Evolutionary conservation across 2,888 invertebrate genomes (phyloP).

Genomic region (Aethes cnicana): DNA sequence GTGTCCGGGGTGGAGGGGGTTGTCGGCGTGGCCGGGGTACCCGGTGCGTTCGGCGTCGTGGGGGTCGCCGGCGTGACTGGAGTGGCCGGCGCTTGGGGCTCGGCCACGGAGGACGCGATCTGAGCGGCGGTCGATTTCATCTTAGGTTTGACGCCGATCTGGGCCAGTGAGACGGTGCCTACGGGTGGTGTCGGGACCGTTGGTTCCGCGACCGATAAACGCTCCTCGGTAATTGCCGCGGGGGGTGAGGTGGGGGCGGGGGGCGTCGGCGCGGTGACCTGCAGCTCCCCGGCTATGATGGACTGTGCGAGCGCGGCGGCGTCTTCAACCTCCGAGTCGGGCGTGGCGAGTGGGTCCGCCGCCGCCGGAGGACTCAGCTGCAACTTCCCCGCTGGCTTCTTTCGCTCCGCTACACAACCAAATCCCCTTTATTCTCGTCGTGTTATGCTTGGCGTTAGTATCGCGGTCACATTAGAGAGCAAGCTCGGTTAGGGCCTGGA

Average conservation of each 20-base stretch:
- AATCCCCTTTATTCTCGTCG: constrained; percentile 74
- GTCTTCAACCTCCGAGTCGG: constrained; percentile 78
- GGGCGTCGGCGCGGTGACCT: too few species aligned
- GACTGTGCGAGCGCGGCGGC: constrained; percentile 72
- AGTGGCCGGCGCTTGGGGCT: constrained; percentile 35
- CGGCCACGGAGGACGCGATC: constrained; percentile 67
- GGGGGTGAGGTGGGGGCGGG: constrained; percentile 49
- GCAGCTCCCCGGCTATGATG: constrained; percentile 76
- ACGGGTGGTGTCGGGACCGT: constrained; percentile 77
- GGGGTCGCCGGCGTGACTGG: constrained; percentile 29
- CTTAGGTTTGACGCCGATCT: constrained; percentile 72
- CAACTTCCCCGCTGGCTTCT: constrained; percentile 72
- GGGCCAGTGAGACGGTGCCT: constrained; percentile 76
- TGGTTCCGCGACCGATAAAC: constrained; percentile 61
- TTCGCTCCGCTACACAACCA: constrained; percentile 81
- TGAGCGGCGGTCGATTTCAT: constrained; percentile 64
- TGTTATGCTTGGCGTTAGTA: constrained; percentile 81
- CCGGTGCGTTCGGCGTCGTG: constrained; percentile 31
- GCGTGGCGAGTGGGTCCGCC: constrained; percentile 71
- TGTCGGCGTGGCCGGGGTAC: neutral
- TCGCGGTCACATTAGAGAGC: constrained; percentile 82
- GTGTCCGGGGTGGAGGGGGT: neutral
- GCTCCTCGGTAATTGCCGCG: constrained; percentile 37
- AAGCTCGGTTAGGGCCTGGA: constrained; percentile 84
- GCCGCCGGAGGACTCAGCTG: constrained; percentile 65